Base-by-base conservation (phyloP, 2,888 invertebrate species). In the Hermodice carunculata region DNA sequence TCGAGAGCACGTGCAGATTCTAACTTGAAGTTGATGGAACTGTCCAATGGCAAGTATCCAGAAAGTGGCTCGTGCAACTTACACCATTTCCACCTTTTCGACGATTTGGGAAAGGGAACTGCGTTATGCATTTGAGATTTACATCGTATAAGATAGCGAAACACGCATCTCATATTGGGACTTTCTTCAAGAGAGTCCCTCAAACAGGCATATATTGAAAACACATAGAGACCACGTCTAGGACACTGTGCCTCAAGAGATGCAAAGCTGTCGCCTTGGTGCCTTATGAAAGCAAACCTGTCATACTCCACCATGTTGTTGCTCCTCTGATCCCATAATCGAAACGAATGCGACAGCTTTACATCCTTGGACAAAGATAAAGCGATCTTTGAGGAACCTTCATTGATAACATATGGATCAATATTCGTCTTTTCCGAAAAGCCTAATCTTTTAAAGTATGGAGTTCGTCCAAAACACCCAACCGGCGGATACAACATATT, bases 51-150 rank as follows among this genome's bases (percentile, higher is more conserved):
- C 37, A 75, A 49, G 19, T 71, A 64, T n/a, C 71, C 75, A 3
- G 37, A n/a, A 42, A 71, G 29, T 11, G 75, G 75, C 34, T 72
- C 71, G 3, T 74, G 31, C 34, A 75, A 42, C n/a, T 53, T 46
- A 48, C 73, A 68, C 44, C 68, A 59, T 17, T 58, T 59, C 70
- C 71, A 75, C 37, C 70, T 54, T 28, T 54, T 71, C 22, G 71
- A 67, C 5, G 65, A 59, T 34, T 67, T 67, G 2, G 75, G 73
- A 28, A 70, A 54, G 14, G 54, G 32, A 17, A 11, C 29, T 1
- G 64, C 28, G n/a, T 67, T 49, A 42, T 56, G 37, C 17, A 31
- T 31, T 4, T 67, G 52, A 5, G 43, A 24, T 4, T 34, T 29
- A 52, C 71, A 74, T 26, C 69, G 67, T n/a, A 73, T 29, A 14